These are phyloP conservation scores for Thalassarche chlororhynchos DNA, from an alignment of 2,113 vertebrate genomes.

Conservation along the genomic window DNA sequence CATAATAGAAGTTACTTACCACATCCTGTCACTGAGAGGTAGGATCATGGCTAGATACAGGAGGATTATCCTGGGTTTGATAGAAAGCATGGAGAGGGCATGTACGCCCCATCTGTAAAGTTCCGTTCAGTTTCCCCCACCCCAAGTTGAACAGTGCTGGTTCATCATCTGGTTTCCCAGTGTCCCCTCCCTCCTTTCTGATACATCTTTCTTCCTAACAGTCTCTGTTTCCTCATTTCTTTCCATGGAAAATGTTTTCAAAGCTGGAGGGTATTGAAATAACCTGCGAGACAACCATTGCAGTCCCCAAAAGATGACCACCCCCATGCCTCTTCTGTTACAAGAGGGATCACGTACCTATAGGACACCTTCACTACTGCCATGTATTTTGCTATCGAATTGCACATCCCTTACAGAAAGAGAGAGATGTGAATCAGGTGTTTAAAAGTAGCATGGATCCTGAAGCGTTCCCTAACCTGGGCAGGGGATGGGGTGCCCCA, in stretches of 20 bases:
- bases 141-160: neutral
- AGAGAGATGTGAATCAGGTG: neutral
- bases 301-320: neutral
- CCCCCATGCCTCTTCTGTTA: neutral
- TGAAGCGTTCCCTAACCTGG: neutral
- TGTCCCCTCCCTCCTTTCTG: neutral
- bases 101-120: neutral
- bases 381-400: accelerated
- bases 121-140: neutral
- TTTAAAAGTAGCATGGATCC: neutral
- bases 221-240: neutral
- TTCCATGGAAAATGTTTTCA: neutral
- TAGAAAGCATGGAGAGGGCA: neutral
- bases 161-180: neutral
- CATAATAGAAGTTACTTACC: neutral
- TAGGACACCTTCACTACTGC: neutral
- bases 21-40: neutral
- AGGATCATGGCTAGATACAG: too few relatives aligned
- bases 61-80: neutral
- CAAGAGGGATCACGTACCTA: neutral
- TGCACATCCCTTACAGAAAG: neutral
- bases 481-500: neutral
- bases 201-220: neutral
- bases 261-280: neutral
- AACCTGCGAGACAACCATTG: accelerated